phyloP scores from a whole-genome alignment of 2,797 vertebrate genomes.

The Delichon dasypus region DNA sequence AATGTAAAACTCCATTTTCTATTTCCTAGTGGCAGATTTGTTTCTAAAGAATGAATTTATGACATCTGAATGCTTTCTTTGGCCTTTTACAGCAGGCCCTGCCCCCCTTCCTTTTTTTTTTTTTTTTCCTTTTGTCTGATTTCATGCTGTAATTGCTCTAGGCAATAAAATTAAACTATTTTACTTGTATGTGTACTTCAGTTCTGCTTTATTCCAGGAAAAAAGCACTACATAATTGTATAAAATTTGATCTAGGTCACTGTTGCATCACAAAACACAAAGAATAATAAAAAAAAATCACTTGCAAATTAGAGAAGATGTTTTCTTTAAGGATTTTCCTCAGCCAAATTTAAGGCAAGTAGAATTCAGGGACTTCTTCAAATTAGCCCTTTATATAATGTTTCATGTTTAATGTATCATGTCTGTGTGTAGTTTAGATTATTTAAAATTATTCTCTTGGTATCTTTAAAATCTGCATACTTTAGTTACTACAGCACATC shows the following conservation, averaged over 20 bases:
- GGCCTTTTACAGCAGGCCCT: background rate
- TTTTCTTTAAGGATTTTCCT: background rate
- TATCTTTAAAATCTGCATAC: background rate
- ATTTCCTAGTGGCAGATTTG: slow-evolving; percentile 48
- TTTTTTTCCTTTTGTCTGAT: slow-evolving; percentile 26
- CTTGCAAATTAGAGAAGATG: background rate
- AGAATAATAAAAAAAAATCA: background rate
- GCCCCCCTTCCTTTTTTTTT: background rate
- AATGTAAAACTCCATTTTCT: slow-evolving; percentile 52
- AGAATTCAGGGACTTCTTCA: background rate
- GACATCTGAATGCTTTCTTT: slow-evolving; percentile 29
- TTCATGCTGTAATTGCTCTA: slow-evolving; percentile 53
- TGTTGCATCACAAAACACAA: background rate
- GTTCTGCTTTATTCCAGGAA: background rate
- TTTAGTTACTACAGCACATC: background rate
- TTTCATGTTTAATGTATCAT: background rate
- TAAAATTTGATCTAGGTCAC: background rate
- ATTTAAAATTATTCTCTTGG: background rate
- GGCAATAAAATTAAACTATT: slow-evolving; percentile 29
- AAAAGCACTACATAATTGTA: background rate
- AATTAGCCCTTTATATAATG: background rate
- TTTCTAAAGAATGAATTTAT: slow-evolving; percentile 27
- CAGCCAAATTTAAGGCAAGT: background rate
- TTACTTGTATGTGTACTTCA: background rate
- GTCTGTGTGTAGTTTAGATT: background rate